Base-by-base conservation (phyloP, 1,140 invertebrate genomes). In the Listronotus oregonensis region DNA sequence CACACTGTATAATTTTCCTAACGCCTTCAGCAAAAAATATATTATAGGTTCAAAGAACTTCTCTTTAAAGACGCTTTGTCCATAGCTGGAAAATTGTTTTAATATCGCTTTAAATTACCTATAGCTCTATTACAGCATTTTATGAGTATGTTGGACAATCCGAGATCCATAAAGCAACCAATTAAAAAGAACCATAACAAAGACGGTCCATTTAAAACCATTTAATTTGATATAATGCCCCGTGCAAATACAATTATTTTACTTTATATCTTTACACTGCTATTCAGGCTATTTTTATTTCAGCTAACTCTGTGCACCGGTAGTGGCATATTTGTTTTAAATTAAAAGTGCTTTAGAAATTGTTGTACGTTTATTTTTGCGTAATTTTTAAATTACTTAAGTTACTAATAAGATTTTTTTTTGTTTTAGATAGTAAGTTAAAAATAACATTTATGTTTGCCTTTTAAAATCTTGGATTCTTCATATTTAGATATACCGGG, bases 191-290 rank as follows among this genome's bases (percentile, higher is more conserved):
- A 32, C 34, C 37, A 14, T 6, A 40, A 27, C 21, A 27, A 27
- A 27, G 5, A 27, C 21, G 21, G 21, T 27, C 5, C 21, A 27
- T 27, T 27, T 14, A 34, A 11, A 34, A 57, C 27, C 17, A 21
- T 21, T 50, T 32, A 27, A 21, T 27, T 27, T 50, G 10, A 31
- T 27, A 50, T 21, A 32, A 21, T 7, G 18, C 18, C 11, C 27
- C 27, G 54, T 44, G 18, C 31, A 57, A 57, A 57, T 32, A 44
- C 43, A 39, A 57, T 57, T 57, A 27, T 57, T 57, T 57, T 21
- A 44, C 44, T 57, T 42, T 39, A 44, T 57, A 44, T 57, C 54
- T 57, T 57, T 57, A 39, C 40, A 44, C 39, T 57, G 31, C 39
- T 37, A 54, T 54, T 54, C 51, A 31, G 51, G 21, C 54, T 27